Percentiles rank a stretch among this genome's conserved stretches.
These are phyloP conservation scores for Drosophila pseudotakahashii DNA, from an alignment of 2,888 invertebrate species.

Conservation along the genomic window DNA sequence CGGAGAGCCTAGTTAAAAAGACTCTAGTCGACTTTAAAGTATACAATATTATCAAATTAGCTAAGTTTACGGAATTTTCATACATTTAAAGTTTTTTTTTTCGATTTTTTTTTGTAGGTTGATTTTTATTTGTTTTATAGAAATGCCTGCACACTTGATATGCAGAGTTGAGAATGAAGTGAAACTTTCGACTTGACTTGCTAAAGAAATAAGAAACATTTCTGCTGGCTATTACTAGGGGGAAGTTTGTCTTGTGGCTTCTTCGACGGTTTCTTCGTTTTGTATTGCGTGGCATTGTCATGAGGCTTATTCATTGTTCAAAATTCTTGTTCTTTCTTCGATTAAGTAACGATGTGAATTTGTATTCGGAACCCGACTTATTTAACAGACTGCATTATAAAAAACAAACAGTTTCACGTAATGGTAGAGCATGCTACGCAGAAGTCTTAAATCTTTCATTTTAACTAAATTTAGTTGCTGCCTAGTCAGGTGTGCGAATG, in stretches of 20 bases:
- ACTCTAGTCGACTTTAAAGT: constrained; percentile 27
- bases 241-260: constrained; percentile 62
- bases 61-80: constrained; percentile 67
- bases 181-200: constrained; percentile 52
- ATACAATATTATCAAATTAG: constrained; percentile 50
- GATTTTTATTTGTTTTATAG: constrained; percentile 29
- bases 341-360: constrained; percentile 56
- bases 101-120: constrained; percentile 32
- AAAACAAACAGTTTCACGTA: constrained; percentile 54
- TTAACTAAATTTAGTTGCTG: constrained; percentile 69
- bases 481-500: constrained; percentile 69
- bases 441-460: constrained; percentile 74
- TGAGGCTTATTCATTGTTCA: constrained; percentile 61
- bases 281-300: constrained; percentile 55
- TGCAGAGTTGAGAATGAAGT: constrained; percentile 66
- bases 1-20: background rate
- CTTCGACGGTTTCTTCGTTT: constrained; percentile 36
- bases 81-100: constrained; percentile 32
- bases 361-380: constrained; percentile 29
- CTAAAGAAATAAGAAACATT: constrained; percentile 36
- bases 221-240: constrained; percentile 39
- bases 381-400: constrained; percentile 38
- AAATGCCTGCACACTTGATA: constrained; percentile 63
- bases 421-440: constrained; percentile 61
- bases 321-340: constrained; percentile 52